Evolutionary conservation across 2,888 invertebrate genomes (phyloP), one percentile per base, ranked within the genome.

Genomic region (Pinctada fucata): DNA sequence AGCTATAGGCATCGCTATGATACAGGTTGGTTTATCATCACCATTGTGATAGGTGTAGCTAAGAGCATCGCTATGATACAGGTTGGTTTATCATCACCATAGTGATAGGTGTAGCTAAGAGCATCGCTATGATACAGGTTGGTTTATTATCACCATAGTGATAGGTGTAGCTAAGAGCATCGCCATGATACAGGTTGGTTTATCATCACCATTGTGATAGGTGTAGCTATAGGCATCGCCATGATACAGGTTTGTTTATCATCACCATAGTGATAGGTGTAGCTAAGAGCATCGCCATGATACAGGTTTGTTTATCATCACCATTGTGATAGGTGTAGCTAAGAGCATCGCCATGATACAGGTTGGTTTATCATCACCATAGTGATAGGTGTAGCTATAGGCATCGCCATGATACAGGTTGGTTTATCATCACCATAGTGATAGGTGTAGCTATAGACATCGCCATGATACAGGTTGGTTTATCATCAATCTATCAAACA

Each of bases 331-430:
- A 31, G 85, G 84, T 2, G 80, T 82, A 0, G 82, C 80, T n/a
- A 79, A 84, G 3, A 83, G 84, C 2, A 82, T 85, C 45, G 85
- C 78, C 5, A 83, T 84, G 82, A 66, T 85, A 49, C 85, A 85
- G 83, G 85, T 85, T 66, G 49, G 71, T n/a, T n/a, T n/a, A n/a
- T n/a, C 50, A 49, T 85, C 4, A 81, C 66, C 0, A 67, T 84
- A 6, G 79, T 84, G 16, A 83, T 85, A 31, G 85, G 84, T 2
- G 80, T 82, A 0, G 82, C 80, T n/a, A 79, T 85, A 3, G 84
- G 84, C 2, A 82, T 85, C 45, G 85, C 78, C 5, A 83, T 84
- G 82, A 66, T 85, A 49, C 85, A 85, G 83, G 85, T 85, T 66
- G 49, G 71, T n/a, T n/a, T n/a, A n/a, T n/a, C 50, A 49, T 85